Percentiles rank a stretch among this genome's conserved stretches.
Conservation (phyloP, 2,888 invertebrate species). For the Hemistola chrysoprasaria region DNA sequence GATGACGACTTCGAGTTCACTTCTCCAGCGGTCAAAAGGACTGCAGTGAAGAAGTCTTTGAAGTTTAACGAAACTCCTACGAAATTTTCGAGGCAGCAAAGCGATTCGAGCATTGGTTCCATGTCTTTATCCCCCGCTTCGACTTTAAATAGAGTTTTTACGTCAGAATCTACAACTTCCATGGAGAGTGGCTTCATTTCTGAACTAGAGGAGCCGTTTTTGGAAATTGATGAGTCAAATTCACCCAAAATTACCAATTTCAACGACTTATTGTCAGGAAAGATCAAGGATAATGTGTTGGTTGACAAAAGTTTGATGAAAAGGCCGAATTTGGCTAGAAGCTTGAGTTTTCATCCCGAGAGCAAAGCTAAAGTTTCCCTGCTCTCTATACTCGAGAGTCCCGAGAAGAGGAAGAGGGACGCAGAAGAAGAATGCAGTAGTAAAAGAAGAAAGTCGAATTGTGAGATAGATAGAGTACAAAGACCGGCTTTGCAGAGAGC, state of each 20-base stretch:
- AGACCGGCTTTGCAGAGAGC: slow-evolving; percentile 82
- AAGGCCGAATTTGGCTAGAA: slow-evolving; percentile 49
- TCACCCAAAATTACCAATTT: slow-evolving; percentile 70
- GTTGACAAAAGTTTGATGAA: slow-evolving; percentile 41
- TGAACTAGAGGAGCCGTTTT: slow-evolving; percentile 66
- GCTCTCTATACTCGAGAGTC: slow-evolving; percentile 57
- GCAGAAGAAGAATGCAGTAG: slow-evolving; percentile 51
- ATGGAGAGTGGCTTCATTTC: slow-evolving; percentile 77
- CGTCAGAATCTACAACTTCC: slow-evolving; percentile 63
- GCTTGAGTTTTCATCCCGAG: slow-evolving; percentile 62
- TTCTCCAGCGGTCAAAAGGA: slow-evolving; percentile 55
- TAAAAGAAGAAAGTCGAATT: slow-evolving; percentile 57
- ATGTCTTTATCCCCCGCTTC: slow-evolving; percentile 53
- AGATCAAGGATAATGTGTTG: slow-evolving; percentile 55
- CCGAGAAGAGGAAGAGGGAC: slow-evolving; percentile 69
- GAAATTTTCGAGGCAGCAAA: slow-evolving; percentile 42
- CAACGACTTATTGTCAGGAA: slow-evolving; percentile 59
- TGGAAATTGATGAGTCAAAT: slow-evolving; percentile 66
- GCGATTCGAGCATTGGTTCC: slow-evolving; percentile 62
- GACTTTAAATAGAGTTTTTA: slow-evolving; percentile 43
- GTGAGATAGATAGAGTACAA: slow-evolving; percentile 26
- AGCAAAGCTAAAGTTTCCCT: slow-evolving; percentile 49
- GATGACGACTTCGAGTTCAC: slow-evolving; percentile 70
- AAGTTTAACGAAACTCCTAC: slow-evolving; percentile 65
- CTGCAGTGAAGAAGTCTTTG: slow-evolving; percentile 60